These are phyloP conservation scores for Hipposideros armiger DNA, from an alignment of 2,113 vertebrate genomes.

Conservation along the genomic window DNA sequence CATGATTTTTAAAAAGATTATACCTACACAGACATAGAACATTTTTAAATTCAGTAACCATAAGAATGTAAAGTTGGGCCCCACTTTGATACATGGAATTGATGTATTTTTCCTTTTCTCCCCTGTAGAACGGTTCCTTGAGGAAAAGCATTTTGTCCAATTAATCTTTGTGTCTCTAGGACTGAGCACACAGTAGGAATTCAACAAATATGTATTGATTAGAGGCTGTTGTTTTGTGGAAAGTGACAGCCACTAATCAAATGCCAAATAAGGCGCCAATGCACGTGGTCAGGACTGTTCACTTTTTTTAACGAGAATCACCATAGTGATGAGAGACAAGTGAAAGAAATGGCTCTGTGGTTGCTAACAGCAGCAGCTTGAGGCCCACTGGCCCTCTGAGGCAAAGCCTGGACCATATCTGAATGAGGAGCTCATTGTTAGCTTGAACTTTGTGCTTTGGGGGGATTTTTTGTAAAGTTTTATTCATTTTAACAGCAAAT, in stretches of 20 bases:
- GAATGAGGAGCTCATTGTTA: neutral
- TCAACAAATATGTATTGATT: neutral
- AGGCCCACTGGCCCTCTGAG: neutral
- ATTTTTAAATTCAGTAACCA: conserved; percentile 3
- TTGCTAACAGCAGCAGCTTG: conserved; percentile 63
- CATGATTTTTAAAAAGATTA: neutral
- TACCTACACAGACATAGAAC: neutral
- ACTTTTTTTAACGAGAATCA: conserved; percentile 71
- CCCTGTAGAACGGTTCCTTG: neutral
- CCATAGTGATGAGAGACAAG: conserved; percentile 70
- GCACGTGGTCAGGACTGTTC: conserved; percentile 41
- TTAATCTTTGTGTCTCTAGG: neutral
- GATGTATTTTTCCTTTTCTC: rapidly evolving
- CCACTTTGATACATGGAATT: neutral
- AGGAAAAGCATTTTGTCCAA: neutral
- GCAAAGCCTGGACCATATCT: neutral
- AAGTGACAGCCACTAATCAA: conserved; percentile 53
- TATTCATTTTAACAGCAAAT: conserved; percentile 68
- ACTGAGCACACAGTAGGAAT: neutral
- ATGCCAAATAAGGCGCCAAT: neutral
- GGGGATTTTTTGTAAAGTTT: conserved; percentile 25
- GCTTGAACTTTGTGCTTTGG: neutral
- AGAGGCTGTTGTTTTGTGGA: conserved; percentile 4
- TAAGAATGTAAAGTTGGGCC: neutral
- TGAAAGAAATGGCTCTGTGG: neutral